These are phyloP conservation scores for Drosophila repleta DNA, from an alignment of 1,140 invertebrate genomes.

Conservation along the genomic window DNA sequence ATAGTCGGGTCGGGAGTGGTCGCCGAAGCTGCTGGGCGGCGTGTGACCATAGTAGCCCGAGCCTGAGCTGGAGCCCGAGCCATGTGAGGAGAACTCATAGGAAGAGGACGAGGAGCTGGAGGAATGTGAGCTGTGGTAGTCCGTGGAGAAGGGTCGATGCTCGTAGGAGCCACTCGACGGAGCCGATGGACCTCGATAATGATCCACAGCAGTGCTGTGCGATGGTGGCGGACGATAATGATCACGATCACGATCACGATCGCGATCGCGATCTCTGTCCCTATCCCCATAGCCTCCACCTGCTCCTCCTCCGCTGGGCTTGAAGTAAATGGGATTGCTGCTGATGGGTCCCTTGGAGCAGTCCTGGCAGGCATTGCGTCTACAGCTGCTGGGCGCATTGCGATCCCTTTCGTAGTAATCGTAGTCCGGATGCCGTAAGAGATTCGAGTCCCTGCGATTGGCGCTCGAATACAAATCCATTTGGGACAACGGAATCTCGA, in stretches of 20 bases:
- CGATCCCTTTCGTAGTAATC: constrained; percentile 91
- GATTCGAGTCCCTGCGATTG: constrained; percentile 71
- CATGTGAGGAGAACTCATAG: constrained; percentile 74
- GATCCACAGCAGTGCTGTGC: constrained; percentile 73
- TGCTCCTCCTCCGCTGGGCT: constrained; percentile 58
- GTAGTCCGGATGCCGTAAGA: constrained; percentile 87
- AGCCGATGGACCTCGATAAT: constrained; percentile 73
- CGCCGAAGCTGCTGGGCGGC: constrained; percentile 70
- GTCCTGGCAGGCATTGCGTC: constrained; percentile 72
- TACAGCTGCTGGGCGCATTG: constrained; percentile 84
- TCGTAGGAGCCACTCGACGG: constrained; percentile 63
- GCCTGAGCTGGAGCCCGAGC: constrained; percentile 59
- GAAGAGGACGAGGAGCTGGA: constrained; percentile 49
- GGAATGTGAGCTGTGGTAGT: constrained; percentile 63
- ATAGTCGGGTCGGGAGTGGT: constrained; percentile 60
- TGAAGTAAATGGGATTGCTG: constrained; percentile 71
- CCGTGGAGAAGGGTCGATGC: constrained; percentile 64
- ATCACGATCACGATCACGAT: constrained; percentile 61
- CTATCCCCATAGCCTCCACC: constrained; percentile 34
- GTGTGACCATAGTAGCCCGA: constrained; percentile 73
- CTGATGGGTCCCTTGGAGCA: constrained; percentile 66
- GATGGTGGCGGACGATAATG: constrained; percentile 48
- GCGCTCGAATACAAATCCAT: constrained; percentile 86
- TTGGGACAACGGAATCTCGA: constrained; percentile 87
- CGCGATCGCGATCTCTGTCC: constrained; percentile 41